Base-by-base conservation (phyloP, 53 echinoderm and acorn worm genomes). In the Holothuria scabra region DNA sequence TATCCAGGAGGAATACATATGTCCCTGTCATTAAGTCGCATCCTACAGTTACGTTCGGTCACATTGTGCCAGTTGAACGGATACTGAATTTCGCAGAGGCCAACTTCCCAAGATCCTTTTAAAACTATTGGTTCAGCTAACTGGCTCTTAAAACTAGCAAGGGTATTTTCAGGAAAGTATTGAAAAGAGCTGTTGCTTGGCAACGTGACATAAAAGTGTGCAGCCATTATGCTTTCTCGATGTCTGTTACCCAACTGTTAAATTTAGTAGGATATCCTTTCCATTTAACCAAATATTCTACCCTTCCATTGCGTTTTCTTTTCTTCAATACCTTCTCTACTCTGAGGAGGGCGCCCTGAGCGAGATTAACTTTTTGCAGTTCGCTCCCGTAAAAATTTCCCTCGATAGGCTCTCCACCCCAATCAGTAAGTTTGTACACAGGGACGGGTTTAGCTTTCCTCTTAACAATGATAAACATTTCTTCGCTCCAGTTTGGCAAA, bases 141-240 rank as follows among this genome's bases (percentile, higher is more conserved):
- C 31, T 59, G 76, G 13, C 69, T 69, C 10, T 20, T 48, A 20
- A 84, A 92, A 72, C 83, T 86, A 12, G 82, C 74, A 34, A 92
- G 48, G 18, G 86, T 92, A 55, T 89, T 92, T 34, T 83, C 60
- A 21, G 91, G 91, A 71, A n/a, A n/a, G n/a, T n/a, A n/a, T n/a
- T n/a, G n/a, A n/a, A n/a, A n/a, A n/a, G n/a, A n/a, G n/a, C n/a
- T n/a, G n/a, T n/a, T n/a, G n/a, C n/a, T n/a, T n/a, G n/a, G n/a
- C n/a, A n/a, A n/a, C n/a, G n/a, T n/a, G n/a, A n/a, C n/a, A n/a
- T n/a, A n/a, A n/a, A n/a, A n/a, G n/a, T n/a, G n/a, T n/a, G n/a
- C n/a, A n/a, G n/a, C n/a, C n/a, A n/a, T n/a, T n/a, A n/a, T n/a
- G n/a, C n/a, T n/a, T n/a, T n/a, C n/a, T n/a, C n/a, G 35, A 35